Percentiles rank a stretch among this genome's conserved stretches.
Conservation (phyloP, 2,113 vertebrate genomes). For the Melozone crissalis region DNA sequence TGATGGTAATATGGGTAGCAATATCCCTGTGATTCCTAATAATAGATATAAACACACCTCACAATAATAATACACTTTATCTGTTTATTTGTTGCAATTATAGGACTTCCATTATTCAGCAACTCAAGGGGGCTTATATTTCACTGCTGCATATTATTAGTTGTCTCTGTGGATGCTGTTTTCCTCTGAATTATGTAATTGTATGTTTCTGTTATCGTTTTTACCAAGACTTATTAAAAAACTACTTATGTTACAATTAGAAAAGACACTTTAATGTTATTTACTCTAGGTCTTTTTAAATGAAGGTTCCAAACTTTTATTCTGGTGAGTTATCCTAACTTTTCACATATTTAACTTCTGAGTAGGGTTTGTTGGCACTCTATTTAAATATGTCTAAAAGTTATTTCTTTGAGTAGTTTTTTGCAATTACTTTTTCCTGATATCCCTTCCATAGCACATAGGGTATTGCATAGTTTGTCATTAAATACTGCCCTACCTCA, state of each 20-base stretch:
- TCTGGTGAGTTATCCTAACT: neutral
- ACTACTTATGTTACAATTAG: neutral
- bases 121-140: neutral
- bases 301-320: neutral
- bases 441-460: neutral
- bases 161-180: neutral
- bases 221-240: neutral
- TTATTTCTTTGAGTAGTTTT: neutral
- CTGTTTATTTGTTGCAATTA: neutral
- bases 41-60: neutral
- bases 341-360: neutral
- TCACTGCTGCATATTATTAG: neutral
- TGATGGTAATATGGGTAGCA: neutral
- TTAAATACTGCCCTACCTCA: neutral
- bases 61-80: neutral
- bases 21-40: neutral
- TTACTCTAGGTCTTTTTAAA: neutral
- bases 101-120: neutral
- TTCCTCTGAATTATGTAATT: neutral
- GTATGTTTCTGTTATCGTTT: neutral
- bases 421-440: neutral
- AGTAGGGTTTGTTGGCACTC: neutral
- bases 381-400: neutral
- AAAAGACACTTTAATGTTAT: neutral
- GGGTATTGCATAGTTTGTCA: neutral